These are phyloP conservation scores for Gymnoscopelus braueri DNA, from an alignment of 2,797 vertebrate species.

Conservation along the genomic window DNA sequence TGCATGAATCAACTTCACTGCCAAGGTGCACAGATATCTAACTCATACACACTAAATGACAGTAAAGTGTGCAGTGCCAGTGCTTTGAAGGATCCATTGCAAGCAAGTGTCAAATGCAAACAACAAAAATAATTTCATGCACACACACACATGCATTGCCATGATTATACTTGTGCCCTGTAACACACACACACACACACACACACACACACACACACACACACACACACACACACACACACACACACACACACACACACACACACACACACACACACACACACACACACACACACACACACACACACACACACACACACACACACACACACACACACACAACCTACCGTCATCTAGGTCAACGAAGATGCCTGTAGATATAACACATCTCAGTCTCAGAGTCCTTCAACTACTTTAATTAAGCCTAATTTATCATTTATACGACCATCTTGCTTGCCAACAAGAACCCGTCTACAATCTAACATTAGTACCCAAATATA, in stretches of 20 bases:
- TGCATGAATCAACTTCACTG: no score
- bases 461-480: no score
- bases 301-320: conserved; percentile 27
- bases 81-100: no score
- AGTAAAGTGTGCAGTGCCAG: no score
- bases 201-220: conserved; percentile 33
- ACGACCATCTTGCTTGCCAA: no score
- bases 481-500: no score
- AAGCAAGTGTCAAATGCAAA: no score
- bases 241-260: conserved; percentile 28
- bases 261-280: neutral
- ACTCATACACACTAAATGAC: no score
- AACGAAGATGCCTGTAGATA: conserved; percentile 83
- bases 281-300: conserved; percentile 28
- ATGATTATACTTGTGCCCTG: neutral
- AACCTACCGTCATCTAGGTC: conserved; percentile 82
- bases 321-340: conserved; percentile 23
- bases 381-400: conserved; percentile 75
- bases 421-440: no score
- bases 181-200: conserved; percentile 12
- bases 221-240: conserved; percentile 22
- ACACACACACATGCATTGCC: no score
- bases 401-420: conserved; percentile 13
- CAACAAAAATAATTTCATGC: no score
- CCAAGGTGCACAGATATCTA: no score